phyloP scores from a whole-genome alignment of 2,797 vertebrate genomes.

The Harpagifer antarcticus region DNA sequence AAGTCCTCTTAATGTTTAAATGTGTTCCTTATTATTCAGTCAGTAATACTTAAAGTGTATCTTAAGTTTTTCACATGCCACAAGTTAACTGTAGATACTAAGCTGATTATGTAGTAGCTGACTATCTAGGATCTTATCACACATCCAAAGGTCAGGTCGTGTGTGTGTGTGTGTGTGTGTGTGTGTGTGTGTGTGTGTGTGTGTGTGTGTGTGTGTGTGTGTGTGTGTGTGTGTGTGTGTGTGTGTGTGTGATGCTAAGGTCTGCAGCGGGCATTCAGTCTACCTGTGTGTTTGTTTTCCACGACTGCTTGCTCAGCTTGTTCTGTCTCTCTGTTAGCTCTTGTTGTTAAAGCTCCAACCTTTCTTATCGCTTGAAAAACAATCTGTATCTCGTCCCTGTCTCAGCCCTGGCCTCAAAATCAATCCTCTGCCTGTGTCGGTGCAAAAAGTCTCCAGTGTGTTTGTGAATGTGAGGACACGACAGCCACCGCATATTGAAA shows the following conservation, averaged over 20 bases:
- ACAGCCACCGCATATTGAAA: constrained; percentile 7
- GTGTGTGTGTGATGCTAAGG: constrained; percentile 29
- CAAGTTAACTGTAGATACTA: neutral
- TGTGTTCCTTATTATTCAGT: no score
- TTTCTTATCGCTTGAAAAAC: constrained; percentile 69
- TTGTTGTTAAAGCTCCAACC: constrained; percentile 65
- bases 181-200: constrained; percentile 6
- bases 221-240: constrained; percentile 4
- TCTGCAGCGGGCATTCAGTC: constrained; percentile 47
- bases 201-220: constrained; percentile 19
- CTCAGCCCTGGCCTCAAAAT: constrained; percentile 60
- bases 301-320: constrained; percentile 65
- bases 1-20: no score
- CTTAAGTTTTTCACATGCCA: neutral
- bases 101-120: constrained; percentile 17
- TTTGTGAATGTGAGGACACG: constrained; percentile 23
- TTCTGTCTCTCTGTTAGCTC: constrained; percentile 59
- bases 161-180: constrained; percentile 15
- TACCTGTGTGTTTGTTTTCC: constrained; percentile 69
- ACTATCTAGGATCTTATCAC: constrained; percentile 49
- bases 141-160: constrained; percentile 57
- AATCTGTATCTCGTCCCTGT: constrained; percentile 68
- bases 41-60: no score
- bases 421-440: constrained; percentile 45
- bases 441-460: constrained; percentile 3